These are phyloP conservation scores for Phalangium opilio DNA, from an alignment of 2,888 invertebrate species.

Conservation along the genomic window DNA sequence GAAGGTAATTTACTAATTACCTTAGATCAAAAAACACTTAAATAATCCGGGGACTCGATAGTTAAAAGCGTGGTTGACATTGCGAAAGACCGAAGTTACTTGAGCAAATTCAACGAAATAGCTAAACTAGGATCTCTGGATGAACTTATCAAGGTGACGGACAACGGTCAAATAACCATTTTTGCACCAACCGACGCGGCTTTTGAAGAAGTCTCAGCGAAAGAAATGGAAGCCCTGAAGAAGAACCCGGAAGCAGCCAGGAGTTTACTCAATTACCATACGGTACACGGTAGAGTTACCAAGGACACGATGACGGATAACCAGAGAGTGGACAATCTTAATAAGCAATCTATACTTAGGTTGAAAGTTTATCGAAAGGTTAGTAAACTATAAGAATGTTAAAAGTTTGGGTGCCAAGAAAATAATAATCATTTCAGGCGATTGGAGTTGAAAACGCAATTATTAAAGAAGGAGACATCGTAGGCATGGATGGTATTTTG, in stretches of 20 bases:
- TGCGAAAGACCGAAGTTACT: too few species aligned
- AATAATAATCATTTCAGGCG: too few species aligned
- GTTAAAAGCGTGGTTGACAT: too few species aligned
- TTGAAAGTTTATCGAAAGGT: conserved; percentile 35
- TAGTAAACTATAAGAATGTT: too few species aligned
- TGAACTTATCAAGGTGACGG: too few species aligned
- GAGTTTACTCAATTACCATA: conserved; percentile 34
- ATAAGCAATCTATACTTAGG: conserved; percentile 32
- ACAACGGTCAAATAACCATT: conserved; percentile 27
- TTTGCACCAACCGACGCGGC: conserved; percentile 38
- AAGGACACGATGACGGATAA: conserved; percentile 33
- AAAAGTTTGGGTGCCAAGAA: too few species aligned
- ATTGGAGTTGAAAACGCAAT: conserved; percentile 36
- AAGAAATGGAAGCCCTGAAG: conserved; percentile 25
- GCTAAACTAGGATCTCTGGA: too few species aligned
- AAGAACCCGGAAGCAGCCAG: conserved; percentile 28
- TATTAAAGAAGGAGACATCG: conserved; percentile 32
- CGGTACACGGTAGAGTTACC: conserved; percentile 30
- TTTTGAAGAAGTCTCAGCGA: conserved; percentile 30
- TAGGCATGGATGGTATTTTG: conserved; percentile 36
- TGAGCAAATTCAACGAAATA: too few species aligned
- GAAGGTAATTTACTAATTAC: too few species aligned
- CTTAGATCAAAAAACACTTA: too few species aligned
- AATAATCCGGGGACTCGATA: too few species aligned
- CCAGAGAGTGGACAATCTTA: conserved; percentile 31